phyloP scores from a whole-genome alignment of 2,888 invertebrate species.

The Xanthorhoe designata region DNA sequence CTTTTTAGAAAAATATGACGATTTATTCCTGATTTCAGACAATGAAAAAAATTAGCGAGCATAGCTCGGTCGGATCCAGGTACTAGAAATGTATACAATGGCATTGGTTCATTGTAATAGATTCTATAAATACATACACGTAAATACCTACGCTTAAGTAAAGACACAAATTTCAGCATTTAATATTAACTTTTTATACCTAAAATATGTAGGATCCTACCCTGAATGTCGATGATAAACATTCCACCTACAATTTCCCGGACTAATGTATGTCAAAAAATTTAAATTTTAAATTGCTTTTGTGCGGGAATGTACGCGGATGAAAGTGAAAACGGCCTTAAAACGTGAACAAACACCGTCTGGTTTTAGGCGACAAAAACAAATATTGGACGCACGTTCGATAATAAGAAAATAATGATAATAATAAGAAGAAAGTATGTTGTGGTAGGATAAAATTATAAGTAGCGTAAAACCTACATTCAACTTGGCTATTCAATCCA shows the following conservation, averaged over 20 bases:
- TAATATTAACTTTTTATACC: no score
- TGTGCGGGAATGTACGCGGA: slow-evolving; percentile 56
- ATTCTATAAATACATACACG: no score
- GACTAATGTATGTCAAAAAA: slow-evolving; percentile 28
- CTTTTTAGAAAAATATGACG: no score
- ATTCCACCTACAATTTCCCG: neutral
- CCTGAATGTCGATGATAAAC: neutral
- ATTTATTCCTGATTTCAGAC: no score
- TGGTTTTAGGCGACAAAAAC: slow-evolving; percentile 74
- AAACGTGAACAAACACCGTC: slow-evolving; percentile 69
- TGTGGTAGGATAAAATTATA: slow-evolving; percentile 19
- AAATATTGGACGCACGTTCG: slow-evolving; percentile 67
- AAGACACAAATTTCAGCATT: no score
- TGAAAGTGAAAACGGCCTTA: slow-evolving; percentile 82
- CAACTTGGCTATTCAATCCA: neutral
- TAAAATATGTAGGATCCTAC: neutral
- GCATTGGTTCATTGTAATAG: no score
- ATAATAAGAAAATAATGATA: slow-evolving; percentile 56
- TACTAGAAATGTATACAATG: no score
- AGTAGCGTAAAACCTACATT: slow-evolving; percentile 1
- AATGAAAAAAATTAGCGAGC: no score
- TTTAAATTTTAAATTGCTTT: slow-evolving; percentile 55
- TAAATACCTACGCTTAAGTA: no score
- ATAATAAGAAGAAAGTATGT: slow-evolving; percentile 23
- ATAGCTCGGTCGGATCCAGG: no score